phyloP scores from a whole-genome alignment of 2,888 invertebrate species.

The Chorisops tibialis region DNA sequence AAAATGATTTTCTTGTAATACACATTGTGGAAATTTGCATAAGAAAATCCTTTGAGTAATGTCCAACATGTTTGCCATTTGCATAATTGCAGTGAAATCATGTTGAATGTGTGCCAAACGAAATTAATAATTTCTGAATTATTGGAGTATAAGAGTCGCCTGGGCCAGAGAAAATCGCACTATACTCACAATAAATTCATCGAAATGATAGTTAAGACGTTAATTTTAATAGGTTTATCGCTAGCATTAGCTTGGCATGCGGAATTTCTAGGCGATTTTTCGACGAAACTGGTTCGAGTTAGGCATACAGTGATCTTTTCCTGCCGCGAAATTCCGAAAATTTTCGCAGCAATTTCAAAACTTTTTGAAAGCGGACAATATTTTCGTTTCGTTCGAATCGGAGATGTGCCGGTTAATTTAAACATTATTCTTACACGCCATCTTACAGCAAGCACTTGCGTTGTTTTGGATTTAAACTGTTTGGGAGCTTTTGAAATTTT shows the following conservation, averaged over 20 bases:
- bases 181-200: neutral
- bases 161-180: neutral
- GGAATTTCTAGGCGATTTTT: slow-evolving; percentile 6
- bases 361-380: neutral
- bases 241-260: neutral
- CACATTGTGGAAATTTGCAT: neutral
- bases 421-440: neutral
- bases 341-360: neutral
- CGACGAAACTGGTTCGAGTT: slow-evolving; percentile 36
- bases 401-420: neutral
- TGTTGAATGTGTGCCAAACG: neutral
- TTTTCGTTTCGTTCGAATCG: slow-evolving; percentile 4
- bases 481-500: neutral
- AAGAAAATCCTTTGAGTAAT: neutral
- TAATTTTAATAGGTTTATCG: neutral
- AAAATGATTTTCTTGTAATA: no score
- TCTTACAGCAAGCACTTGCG: slow-evolving; percentile 2
- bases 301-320: slow-evolving; percentile 34
- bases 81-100: neutral
- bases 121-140: neutral
- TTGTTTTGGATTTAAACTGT: slow-evolving; percentile 12
- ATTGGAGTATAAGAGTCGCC: neutral
- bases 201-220: neutral
- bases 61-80: slow-evolving; percentile 15
- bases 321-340: slow-evolving; percentile 34